Evolutionary conservation across 1,140 invertebrate species (phyloP), one percentile per base, ranked within the genome.

Genomic region (Orchesella cincta): DNA sequence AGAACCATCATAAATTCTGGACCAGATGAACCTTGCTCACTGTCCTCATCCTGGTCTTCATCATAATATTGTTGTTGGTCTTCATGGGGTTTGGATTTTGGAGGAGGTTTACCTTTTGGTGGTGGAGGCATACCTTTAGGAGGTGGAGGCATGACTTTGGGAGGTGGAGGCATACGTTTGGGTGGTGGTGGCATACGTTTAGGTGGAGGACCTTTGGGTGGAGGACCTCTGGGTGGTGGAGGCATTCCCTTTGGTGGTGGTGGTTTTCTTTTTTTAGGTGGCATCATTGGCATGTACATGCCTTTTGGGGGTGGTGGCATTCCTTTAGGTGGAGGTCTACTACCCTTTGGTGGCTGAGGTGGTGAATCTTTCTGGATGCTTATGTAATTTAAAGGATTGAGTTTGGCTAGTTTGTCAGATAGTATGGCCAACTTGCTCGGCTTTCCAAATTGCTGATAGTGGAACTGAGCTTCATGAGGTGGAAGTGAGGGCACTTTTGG

Each of bases 351-450:
- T 46, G 54, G 54, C 26, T 57, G 8, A 46, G 39, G 54, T 8
- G 62, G 62, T 57, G 8, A 57, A 57, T 57, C 26, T 57, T 57
- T 57, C 26, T 57, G 54, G 12, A 57, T 14, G 5, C 26, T 26
- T 1, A 67, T 31, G 62, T 67, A 67, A 2, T n/a, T 29, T 26
- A 67, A 33, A 29, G 62, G 62, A 67, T 67, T 67, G 31, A 67
- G 62, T n/a, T 67, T 67, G 2, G 62, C 8, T 5, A 67, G 31
- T 23, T 67, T 67, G 2, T 67, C 28, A 23, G 62, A 29, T 8
- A 67, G 29, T 3, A 31, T 1, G 12, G 62, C 3, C 26, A 67
- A 23, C n/a, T 29, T 67, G 29, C n/a, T 23, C 29, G 62, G 62
- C 31, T 67, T 67, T 31, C n/a, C 28, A 67, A 67, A 67, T 23